phyloP scores from a whole-genome alignment of 1,140 invertebrate species.

The Lerema accius region DNA sequence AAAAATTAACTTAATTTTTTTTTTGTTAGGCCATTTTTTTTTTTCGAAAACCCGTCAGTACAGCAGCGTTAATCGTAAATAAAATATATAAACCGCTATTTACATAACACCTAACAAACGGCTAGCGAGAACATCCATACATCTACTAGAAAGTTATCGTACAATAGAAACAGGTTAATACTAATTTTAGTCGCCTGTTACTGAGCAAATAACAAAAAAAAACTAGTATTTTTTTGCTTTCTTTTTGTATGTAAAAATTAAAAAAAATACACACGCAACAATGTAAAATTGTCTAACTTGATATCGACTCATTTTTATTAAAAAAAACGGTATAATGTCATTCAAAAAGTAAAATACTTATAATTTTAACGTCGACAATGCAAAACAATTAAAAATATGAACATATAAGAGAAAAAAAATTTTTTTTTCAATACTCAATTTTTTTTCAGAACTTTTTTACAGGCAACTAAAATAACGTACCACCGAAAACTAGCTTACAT shows the following conservation, averaged over 20 bases:
- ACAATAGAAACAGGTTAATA: background rate
- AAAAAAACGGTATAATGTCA: no score
- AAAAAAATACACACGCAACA: no score
- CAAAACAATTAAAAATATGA: no score
- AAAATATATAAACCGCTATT: constrained; percentile 12
- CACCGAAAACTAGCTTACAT: background rate
- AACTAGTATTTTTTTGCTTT: no score
- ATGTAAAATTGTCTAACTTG: no score
- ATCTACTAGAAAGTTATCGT: background rate
- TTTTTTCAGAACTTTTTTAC: background rate
- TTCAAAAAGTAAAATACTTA: no score
- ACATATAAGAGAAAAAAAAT: no score
- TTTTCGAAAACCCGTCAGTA: constrained; percentile 11
- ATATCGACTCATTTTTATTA: no score
- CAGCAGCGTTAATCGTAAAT: background rate
- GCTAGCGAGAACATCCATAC: constrained; percentile 11
- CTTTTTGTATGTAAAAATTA: no score
- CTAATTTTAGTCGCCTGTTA: background rate
- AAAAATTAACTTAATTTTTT: background rate
- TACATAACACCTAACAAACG: constrained; percentile 23
- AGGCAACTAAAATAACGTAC: background rate
- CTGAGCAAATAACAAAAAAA: background rate
- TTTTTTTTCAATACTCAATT: no score
- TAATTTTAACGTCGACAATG: no score
- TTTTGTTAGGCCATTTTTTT: background rate